These are phyloP conservation scores for Nixonia krombeini DNA, from an alignment of 1,140 invertebrate species.

Conservation along the genomic window DNA sequence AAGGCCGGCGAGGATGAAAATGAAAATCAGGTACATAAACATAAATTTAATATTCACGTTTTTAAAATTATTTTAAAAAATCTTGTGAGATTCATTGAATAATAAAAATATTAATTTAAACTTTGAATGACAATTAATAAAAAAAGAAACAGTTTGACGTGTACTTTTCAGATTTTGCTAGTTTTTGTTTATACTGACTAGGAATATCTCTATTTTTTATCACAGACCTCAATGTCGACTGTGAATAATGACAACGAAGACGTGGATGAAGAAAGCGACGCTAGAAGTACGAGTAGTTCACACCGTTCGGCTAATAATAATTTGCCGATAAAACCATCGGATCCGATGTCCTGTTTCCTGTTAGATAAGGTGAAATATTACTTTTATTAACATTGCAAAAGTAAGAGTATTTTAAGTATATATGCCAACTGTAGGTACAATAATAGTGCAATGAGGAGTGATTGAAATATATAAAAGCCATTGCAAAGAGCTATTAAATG, in stretches of 20 bases:
- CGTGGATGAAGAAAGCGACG: constrained; percentile 61
- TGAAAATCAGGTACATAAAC: constrained; percentile 53
- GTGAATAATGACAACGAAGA: constrained; percentile 61
- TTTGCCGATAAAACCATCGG: constrained; percentile 53
- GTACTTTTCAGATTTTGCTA: no score
- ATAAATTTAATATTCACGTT: neutral
- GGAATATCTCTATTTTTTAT: neutral
- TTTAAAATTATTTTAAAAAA: neutral
- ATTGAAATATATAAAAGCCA: neutral
- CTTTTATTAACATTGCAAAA: no score
- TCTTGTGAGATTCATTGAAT: no score
- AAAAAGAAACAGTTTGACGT: no score
- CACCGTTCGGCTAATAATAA: constrained; percentile 63
- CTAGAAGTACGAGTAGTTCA: constrained; percentile 61
- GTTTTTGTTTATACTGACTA: no score
- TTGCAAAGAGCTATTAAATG: no score
- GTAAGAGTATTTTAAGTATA: constrained; percentile 67
- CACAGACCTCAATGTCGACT: constrained; percentile 48
- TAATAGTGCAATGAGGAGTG: constrained; percentile 67
- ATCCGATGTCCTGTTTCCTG: constrained; percentile 61
- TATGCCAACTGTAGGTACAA: no score
- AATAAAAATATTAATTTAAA: no score
- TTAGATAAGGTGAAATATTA: constrained; percentile 60
- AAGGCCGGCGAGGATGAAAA: constrained; percentile 55
- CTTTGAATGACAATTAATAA: no score